Conservation (phyloP, 2,888 invertebrate genomes). For the Trachelus stipa region DNA sequence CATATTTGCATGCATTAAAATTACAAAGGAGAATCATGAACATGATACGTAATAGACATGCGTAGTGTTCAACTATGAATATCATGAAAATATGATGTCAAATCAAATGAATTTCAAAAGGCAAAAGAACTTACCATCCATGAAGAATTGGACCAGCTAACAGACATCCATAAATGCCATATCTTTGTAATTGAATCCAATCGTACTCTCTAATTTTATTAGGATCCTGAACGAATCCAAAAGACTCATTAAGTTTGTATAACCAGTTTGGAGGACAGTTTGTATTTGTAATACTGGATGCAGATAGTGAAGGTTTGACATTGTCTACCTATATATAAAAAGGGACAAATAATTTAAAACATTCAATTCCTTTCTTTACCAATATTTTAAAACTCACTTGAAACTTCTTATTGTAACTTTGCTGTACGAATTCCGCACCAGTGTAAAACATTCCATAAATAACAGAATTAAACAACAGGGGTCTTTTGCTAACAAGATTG, state of each 20-base stretch:
- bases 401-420: conserved; percentile 76
- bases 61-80: neutral
- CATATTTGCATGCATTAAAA: neutral
- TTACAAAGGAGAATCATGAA: neutral
- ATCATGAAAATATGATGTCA: neutral
- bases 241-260: conserved; percentile 31
- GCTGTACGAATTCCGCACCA: conserved; percentile 84
- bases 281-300: conserved; percentile 2
- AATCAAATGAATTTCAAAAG: neutral
- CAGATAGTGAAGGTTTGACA: neutral
- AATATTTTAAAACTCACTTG: conserved; percentile 69
- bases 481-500: conserved; percentile 39
- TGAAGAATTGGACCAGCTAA: conserved; percentile 56
- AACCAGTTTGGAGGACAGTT: conserved; percentile 19
- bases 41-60: neutral
- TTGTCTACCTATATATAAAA: neutral
- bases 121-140: conserved; percentile 47
- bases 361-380: neutral
- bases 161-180: conserved; percentile 53
- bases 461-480: conserved; percentile 67
- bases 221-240: conserved; percentile 35
- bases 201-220: conserved; percentile 41
- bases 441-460: conserved; percentile 83
- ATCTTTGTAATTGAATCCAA: conserved; percentile 55
- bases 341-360: neutral